Percentiles rank a stretch among this genome's conserved stretches.
Evolutionary conservation across 1,140 invertebrate genomes (phyloP).

Genomic region (Charaxes varanes): DNA sequence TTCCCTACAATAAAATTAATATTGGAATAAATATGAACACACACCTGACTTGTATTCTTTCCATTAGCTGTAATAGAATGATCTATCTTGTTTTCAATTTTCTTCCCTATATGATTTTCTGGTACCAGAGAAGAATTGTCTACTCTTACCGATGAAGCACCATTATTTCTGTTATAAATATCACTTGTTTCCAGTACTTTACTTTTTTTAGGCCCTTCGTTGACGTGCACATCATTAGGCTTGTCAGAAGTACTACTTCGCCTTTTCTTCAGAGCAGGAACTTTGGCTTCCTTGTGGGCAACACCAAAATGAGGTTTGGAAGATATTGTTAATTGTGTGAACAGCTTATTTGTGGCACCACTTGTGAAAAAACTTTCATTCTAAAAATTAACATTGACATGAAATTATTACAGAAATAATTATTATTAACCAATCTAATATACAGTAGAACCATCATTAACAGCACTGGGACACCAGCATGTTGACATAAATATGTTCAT

Average conservation of each 20-base stretch:
- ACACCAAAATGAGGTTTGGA: slow-evolving; percentile 44
- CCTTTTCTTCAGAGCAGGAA: slow-evolving; percentile 57
- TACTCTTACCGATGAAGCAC: slow-evolving; percentile 34
- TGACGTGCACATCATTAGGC: slow-evolving; percentile 47
- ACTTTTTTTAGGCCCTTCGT: slow-evolving; percentile 47
- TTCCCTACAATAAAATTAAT: too few relatives aligned
- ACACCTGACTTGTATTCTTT: slow-evolving; percentile 43
- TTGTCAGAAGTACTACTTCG: slow-evolving; percentile 64
- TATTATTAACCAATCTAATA: too few relatives aligned
- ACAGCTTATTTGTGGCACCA: slow-evolving; percentile 59
- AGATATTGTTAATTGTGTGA: slow-evolving; percentile 63
- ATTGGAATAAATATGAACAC: slow-evolving; percentile 7
- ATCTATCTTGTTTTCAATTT: slow-evolving; percentile 43
- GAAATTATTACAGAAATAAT: too few relatives aligned
- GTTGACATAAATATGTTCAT: too few relatives aligned
- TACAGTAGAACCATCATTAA: too few relatives aligned
- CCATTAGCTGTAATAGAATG: slow-evolving; percentile 44
- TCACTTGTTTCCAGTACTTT: slow-evolving; percentile 56
- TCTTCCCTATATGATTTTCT: slow-evolving; percentile 55
- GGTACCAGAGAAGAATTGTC: slow-evolving; percentile 34
- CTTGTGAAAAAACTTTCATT: slow-evolving; percentile 56
- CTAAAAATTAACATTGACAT: slow-evolving; percentile 41
- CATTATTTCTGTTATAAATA: slow-evolving; percentile 50
- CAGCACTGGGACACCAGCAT: too few relatives aligned
- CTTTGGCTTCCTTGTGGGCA: slow-evolving; percentile 48